A percentile compares a stretch with the other conserved stretches of the same genome.
phyloP scores from a whole-genome alignment of 2,888 invertebrate genomes.

The Cistogaster globosa region DNA sequence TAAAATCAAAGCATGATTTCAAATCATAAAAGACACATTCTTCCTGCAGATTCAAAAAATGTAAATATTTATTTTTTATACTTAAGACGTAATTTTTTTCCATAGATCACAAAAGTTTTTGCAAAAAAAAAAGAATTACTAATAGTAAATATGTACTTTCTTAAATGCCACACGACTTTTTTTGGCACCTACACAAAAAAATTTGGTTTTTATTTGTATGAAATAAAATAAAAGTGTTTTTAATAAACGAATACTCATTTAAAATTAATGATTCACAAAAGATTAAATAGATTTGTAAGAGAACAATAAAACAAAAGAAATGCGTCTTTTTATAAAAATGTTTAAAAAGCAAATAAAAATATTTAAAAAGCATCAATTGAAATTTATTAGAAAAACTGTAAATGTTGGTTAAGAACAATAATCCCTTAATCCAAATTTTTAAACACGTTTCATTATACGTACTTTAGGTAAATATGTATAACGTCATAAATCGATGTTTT shows the following conservation, averaged over 20 bases:
- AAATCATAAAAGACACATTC: neutral
- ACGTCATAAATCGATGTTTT: conserved; percentile 4
- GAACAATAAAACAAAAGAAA: neutral
- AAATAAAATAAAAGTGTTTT: neutral
- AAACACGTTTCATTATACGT: too few species aligned
- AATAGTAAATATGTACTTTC: conserved; percentile 41
- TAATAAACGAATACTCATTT: neutral
- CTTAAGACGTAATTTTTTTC: conserved; percentile 38
- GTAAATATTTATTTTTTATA: neutral
- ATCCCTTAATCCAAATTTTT: too few species aligned
- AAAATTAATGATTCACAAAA: conserved; percentile 28
- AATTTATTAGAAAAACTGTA: neutral
- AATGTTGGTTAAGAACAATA: neutral
- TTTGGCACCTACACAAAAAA: conserved; percentile 51
- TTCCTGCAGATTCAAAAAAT: neutral
- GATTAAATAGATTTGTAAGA: neutral
- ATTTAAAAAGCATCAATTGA: neutral
- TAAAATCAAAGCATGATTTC: neutral
- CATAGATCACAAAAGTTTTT: conserved; percentile 15
- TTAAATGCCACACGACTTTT: conserved; percentile 57
- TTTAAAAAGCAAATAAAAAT: neutral
- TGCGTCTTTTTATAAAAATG: neutral
- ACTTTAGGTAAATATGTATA: neutral
- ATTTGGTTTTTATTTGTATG: neutral
- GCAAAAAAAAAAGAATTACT: conserved; percentile 37